Percentiles rank a stretch among this genome's conserved stretches.
Evolutionary conservation across 2,797 vertebrate species (phyloP).

Genomic region (Streptopelia turtur): DNA sequence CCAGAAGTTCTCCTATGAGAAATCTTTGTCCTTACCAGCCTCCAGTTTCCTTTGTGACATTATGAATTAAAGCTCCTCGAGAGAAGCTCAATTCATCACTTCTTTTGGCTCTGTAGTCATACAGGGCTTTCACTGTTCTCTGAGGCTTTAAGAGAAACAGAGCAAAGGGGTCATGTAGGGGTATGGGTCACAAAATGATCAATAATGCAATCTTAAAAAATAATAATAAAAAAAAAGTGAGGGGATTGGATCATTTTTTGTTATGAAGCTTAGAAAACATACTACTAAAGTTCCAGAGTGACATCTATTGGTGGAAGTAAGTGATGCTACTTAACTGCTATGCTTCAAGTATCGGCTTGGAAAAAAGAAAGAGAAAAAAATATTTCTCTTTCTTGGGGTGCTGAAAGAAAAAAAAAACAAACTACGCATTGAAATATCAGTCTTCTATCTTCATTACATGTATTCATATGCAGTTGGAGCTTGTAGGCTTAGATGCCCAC

Average conservation of each 20-base stretch:
- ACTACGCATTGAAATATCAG: background rate
- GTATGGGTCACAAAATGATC: constrained; percentile 41
- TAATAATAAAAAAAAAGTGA: background rate
- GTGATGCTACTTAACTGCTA: background rate
- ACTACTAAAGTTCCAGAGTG: background rate
- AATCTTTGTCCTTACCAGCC: constrained; percentile 86
- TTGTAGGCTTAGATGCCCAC: background rate
- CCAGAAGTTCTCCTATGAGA: background rate
- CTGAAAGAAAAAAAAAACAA: background rate
- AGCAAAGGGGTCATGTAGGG: constrained; percentile 29
- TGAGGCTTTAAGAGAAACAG: constrained; percentile 80
- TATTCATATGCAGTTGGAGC: background rate
- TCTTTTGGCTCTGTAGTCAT: constrained; percentile 87
- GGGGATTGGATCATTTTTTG: background rate
- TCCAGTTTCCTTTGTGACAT: constrained; percentile 85
- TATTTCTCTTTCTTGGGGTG: background rate
- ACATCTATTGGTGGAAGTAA: constrained; percentile 63
- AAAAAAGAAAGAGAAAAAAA: background rate
- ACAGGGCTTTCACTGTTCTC: constrained; percentile 89
- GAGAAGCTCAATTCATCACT: constrained; percentile 89
- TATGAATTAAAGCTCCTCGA: constrained; percentile 93
- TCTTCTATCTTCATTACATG: background rate
- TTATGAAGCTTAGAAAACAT: background rate
- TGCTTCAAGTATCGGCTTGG: background rate
- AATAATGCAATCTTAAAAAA: constrained; percentile 8